Evolutionary conservation across 2,797 vertebrate species (phyloP), one percentile per base, ranked within the genome.

Genomic region (Neosilurus mollespiculum): DNA sequence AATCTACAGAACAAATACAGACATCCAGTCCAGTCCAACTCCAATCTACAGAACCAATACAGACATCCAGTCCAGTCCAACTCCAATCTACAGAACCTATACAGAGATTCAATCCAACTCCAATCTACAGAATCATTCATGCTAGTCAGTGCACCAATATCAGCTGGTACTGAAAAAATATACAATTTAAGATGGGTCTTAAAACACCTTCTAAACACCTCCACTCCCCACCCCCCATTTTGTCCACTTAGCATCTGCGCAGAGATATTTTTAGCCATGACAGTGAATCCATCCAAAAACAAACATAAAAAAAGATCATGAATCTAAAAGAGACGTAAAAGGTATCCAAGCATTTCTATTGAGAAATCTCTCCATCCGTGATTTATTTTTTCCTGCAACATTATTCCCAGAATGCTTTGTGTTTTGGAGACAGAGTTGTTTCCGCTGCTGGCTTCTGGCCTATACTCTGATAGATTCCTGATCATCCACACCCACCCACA

Each of bases 311-410:
- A 56, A 56, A 59, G 26, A 51, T 37, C 1, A 56, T 56, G 56
- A 49, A 24, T 14, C 1, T 59, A 37, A 37, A 59, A 77, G 8
- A 16, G 30, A n/a, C 34, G 9, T 37, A 43, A 49, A 49, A 78
- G 76, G 59, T 78, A 18, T 76, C 58, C 59, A 49, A 78, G 59
- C 10, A 2, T 69, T 56, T 67, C 24, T 37, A 56, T 34, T 34
- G 51, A 80, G 78, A 22, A 69, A 73, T 4, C 62, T 75, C 24
- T 84, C 30, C 0, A 5, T 30, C 7, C 11, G 9, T 54, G 66
- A 85, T 85, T 85, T 81, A 85, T 85, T 72, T 70, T 72, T 85
- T 85, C 83, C 83, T 85, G 79, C 15, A 54, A 26, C n/a, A 61
- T 70, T 59, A 77, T 77, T 85, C 80, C 79, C 79, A 85, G 54